phyloP scores from a whole-genome alignment of 2,797 vertebrate genomes.

The Mus spretus region DNA sequence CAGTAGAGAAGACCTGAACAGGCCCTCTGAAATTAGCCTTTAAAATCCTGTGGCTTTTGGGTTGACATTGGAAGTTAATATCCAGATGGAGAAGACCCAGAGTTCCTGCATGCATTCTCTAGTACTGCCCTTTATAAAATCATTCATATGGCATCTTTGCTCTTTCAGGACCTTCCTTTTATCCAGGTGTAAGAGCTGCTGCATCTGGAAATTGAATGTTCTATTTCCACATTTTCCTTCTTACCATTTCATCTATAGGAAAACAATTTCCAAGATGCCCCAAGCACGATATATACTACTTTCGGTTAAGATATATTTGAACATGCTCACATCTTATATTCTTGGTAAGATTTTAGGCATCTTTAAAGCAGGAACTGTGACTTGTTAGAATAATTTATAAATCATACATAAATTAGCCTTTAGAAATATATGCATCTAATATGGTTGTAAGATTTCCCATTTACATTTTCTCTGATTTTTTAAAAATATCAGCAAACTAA shows the following conservation, averaged over 20 bases:
- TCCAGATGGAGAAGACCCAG: background rate
- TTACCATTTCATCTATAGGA: background rate
- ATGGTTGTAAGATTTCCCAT: background rate
- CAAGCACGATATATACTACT: background rate
- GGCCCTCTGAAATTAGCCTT: background rate
- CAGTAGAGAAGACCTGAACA: background rate
- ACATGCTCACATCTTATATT: background rate
- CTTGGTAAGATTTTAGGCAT: background rate
- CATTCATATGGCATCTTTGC: background rate
- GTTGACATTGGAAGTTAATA: background rate
- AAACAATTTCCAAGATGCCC: background rate
- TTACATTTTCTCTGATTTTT: background rate
- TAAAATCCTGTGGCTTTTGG: background rate
- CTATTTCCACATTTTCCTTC: background rate
- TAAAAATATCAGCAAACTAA: conserved; percentile 22
- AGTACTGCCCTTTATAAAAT: background rate
- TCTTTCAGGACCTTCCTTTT: background rate
- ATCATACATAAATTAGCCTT: background rate
- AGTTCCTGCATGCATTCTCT: background rate
- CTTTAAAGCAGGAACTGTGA: background rate
- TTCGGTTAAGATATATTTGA: background rate
- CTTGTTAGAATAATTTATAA: conserved; percentile 10
- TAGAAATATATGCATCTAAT: conserved; percentile 19
- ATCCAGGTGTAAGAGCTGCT: background rate
- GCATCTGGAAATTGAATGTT: background rate